Conservation (phyloP, 2,888 invertebrate species). For the Tachina lurida region DNA sequence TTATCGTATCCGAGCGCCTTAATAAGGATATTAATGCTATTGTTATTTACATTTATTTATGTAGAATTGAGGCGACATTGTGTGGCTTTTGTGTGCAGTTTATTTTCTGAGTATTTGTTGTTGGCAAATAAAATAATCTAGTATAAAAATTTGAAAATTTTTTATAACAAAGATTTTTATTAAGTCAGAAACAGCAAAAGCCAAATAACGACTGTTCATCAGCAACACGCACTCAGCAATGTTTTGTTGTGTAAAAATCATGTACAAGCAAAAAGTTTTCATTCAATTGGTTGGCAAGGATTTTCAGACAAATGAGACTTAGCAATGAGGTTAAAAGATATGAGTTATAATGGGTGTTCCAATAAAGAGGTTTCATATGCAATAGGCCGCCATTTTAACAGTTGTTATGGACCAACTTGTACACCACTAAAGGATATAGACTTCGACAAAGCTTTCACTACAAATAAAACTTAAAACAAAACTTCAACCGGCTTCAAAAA, state of each 20-base stretch:
- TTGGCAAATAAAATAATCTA: constrained; percentile 3
- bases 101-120: constrained; percentile 4
- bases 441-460: too few species aligned
- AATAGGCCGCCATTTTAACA: too few species aligned
- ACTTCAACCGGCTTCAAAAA: too few species aligned
- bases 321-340: too few species aligned
- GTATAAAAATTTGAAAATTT: background rate
- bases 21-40: constrained; percentile 3
- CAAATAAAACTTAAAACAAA: too few species aligned
- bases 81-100: constrained; percentile 39
- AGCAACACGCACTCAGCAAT: constrained; percentile 4
- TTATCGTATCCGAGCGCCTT: background rate
- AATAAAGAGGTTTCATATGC: too few species aligned
- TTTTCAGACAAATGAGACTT: background rate
- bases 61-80: constrained; percentile 41
- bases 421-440: too few species aligned
- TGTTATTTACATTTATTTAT: constrained; percentile 45
- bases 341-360: too few species aligned
- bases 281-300: constrained; percentile 10
- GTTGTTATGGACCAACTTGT: too few species aligned
- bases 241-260: background rate
- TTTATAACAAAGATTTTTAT: background rate
- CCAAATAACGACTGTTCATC: constrained; percentile 7
- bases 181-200: constrained; percentile 29
- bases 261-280: constrained; percentile 3